Evolutionary conservation across 2,797 vertebrate species (phyloP).

Genomic region (Eremophila alpestris): DNA sequence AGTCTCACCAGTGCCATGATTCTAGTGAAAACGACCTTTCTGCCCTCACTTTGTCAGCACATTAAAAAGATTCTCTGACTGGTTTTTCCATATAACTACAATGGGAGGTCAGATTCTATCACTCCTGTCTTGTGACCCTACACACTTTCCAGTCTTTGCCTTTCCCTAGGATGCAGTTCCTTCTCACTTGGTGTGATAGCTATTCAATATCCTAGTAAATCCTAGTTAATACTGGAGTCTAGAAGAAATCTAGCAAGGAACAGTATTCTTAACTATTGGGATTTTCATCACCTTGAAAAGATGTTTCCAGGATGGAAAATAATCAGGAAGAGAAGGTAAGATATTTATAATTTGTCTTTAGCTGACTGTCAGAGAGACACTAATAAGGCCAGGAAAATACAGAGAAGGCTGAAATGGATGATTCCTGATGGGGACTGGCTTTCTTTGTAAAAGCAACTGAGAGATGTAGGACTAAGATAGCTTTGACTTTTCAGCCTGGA

Average conservation of each 20-base stretch:
- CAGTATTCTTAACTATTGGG: background rate
- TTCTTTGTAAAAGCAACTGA: background rate
- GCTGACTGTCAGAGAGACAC: background rate
- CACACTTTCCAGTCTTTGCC: background rate
- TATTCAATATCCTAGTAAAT: background rate
- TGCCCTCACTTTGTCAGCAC: background rate
- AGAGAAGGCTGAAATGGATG: background rate
- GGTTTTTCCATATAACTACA: background rate
- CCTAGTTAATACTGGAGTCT: background rate
- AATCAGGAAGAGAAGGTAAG: background rate
- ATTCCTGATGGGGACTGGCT: background rate
- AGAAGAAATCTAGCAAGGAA: background rate
- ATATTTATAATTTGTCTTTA: background rate
- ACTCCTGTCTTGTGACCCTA: background rate
- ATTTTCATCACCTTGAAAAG: background rate
- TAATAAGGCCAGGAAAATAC: background rate
- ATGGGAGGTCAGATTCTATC: background rate
- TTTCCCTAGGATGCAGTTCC: background rate
- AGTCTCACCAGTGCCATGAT: background rate
- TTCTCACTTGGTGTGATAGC: background rate
- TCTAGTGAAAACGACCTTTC: background rate
- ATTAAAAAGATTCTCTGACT: background rate
- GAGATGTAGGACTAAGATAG: background rate
- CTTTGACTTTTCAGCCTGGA: background rate
- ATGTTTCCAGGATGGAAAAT: background rate